These are phyloP conservation scores for Sphecodes monilicornis DNA, from an alignment of 2,888 invertebrate genomes.

Conservation along the genomic window DNA sequence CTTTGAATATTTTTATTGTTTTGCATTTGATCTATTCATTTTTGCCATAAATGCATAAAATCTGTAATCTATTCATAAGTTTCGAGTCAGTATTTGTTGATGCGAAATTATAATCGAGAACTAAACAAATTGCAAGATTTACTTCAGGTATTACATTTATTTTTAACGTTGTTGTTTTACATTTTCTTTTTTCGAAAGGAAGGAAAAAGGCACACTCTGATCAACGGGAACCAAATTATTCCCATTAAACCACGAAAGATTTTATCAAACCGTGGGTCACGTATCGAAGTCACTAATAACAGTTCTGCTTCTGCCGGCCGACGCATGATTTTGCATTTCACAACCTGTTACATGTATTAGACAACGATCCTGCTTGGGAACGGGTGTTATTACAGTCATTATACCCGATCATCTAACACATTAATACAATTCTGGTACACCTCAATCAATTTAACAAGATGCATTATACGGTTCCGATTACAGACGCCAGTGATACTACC, in stretches of 20 bases:
- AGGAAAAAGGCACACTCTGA: neutral
- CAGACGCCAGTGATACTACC: neutral
- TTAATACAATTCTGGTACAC: neutral
- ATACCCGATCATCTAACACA: neutral
- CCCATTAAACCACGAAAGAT: neutral
- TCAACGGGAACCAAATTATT: neutral
- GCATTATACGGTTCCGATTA: neutral
- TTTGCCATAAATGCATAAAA: too few species aligned
- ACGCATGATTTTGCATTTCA: slow-evolving; percentile 5
- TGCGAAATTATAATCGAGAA: too few species aligned
- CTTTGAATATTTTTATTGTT: too few species aligned
- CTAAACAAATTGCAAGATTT: too few species aligned
- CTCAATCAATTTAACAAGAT: slow-evolving; percentile 7
- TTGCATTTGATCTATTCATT: too few species aligned
- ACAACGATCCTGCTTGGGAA: neutral
- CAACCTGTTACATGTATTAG: neutral
- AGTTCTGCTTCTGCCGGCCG: neutral
- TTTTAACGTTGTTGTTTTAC: neutral
- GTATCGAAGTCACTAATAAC: neutral
- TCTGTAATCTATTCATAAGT: too few species aligned
- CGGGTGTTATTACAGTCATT: slow-evolving; percentile 7
- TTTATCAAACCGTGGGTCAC: neutral
- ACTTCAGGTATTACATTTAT: neutral
- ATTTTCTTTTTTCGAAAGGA: neutral
- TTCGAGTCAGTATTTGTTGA: too few species aligned